Conservation (phyloP, 37 sponge, comb jelly and placozoan genomes). For the Halisarca cf. caerulea region DNA sequence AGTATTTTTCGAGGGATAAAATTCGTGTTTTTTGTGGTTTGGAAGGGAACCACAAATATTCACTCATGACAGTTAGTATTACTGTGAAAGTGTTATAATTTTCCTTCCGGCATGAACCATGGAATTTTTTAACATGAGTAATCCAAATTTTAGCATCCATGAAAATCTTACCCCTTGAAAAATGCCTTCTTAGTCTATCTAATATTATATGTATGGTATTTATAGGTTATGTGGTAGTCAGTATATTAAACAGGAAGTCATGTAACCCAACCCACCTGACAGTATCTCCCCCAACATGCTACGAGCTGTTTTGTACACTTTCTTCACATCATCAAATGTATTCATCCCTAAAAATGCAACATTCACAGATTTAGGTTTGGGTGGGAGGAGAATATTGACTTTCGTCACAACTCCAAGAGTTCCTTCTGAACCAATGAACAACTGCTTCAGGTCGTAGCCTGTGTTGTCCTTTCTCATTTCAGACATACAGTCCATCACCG, state of each 20-base stretch:
- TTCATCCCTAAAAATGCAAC: conserved; percentile 85
- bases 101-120: too few relatives aligned
- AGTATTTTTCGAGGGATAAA: too few relatives aligned
- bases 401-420: conserved; percentile 93
- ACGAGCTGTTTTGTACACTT: conserved; percentile 57
- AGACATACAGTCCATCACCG: conserved; percentile 72
- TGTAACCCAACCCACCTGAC: conserved; percentile 58
- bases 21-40: too few relatives aligned
- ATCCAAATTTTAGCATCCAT: too few relatives aligned
- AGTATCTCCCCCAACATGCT: conserved; percentile 84
- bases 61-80: too few relatives aligned
- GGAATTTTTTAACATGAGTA: too few relatives aligned
- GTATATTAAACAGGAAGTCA: too few relatives aligned
- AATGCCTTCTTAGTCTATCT: too few relatives aligned
- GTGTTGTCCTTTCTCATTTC: conserved; percentile 95
- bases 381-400: conserved; percentile 78
- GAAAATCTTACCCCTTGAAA: neutral
- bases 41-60: too few relatives aligned
- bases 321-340: conserved; percentile 69
- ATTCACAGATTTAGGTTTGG: conserved; percentile 72
- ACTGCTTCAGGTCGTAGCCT: conserved; percentile 97
- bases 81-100: too few relatives aligned
- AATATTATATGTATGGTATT: too few relatives aligned
- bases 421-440: conserved; percentile 97
- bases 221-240: too few relatives aligned